A percentile compares a stretch with the other conserved stretches of the same genome.
Evolutionary conservation across 2,797 vertebrate species (phyloP).

Genomic region (Tinamus major): DNA sequence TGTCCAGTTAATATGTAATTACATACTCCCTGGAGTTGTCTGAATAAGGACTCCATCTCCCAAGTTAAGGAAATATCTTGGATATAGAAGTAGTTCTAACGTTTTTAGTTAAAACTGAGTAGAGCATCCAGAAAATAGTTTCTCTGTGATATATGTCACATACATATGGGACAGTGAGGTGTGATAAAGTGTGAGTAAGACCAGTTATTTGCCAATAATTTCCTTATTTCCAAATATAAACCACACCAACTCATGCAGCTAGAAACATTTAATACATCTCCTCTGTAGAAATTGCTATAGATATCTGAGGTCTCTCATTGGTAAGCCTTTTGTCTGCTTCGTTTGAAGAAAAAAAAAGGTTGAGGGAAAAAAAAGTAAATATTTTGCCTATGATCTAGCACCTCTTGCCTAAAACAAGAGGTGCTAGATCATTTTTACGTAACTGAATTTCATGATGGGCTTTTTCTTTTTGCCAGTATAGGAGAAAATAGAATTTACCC

Average conservation of each 20-base stretch:
- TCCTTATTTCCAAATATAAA: background rate
- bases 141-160: background rate
- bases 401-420: background rate
- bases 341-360: no score
- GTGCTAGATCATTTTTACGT: background rate
- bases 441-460: conserved; percentile 37
- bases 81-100: background rate
- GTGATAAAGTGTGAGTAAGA: background rate
- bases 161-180: background rate
- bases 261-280: background rate
- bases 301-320: background rate
- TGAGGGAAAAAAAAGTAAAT: background rate
- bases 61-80: background rate
- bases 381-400: background rate
- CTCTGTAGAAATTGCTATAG: background rate
- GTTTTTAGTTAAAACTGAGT: background rate
- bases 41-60: background rate
- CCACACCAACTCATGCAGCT: background rate
- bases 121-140: background rate
- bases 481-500: conserved; percentile 91
- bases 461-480: conserved; percentile 80
- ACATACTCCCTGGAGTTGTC: background rate
- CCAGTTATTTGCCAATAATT: background rate
- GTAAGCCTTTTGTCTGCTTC: background rate
- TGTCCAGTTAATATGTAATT: background rate